Evolutionary conservation across 2,888 invertebrate genomes (phyloP).

Genomic region (Brenthis ino): DNA sequence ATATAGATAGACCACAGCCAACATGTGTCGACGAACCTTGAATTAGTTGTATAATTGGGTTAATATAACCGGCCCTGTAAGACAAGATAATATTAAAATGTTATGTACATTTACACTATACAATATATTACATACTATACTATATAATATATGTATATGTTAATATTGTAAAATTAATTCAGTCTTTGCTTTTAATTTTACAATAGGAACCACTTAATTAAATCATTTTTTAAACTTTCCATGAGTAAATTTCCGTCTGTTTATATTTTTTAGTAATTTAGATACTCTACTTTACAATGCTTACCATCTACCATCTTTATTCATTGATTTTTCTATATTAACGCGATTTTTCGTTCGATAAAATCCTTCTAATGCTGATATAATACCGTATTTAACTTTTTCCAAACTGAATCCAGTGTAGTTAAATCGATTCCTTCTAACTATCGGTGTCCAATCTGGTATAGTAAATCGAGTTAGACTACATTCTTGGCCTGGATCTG

Average conservation of each 20-base stretch:
- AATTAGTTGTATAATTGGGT: constrained; percentile 49
- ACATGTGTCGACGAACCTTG: constrained; percentile 56
- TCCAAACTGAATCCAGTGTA: constrained; percentile 42
- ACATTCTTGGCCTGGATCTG: constrained; percentile 54
- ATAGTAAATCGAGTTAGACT: constrained; percentile 51
- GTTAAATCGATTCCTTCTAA: constrained; percentile 28
- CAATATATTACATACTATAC: too few relatives aligned
- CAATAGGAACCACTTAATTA: too few relatives aligned
- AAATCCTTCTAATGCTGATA: neutral
- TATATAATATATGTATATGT: too few relatives aligned
- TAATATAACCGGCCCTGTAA: constrained; percentile 44
- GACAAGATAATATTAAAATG: neutral
- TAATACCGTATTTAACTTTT: constrained; percentile 47
- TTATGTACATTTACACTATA: too few relatives aligned
- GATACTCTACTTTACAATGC: neutral
- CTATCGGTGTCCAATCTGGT: constrained; percentile 51
- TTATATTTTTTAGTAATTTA: too few relatives aligned
- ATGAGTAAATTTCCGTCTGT: too few relatives aligned
- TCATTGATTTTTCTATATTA: constrained; percentile 1
- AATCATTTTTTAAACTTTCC: too few relatives aligned
- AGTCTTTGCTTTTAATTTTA: too few relatives aligned
- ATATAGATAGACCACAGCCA: constrained; percentile 64
- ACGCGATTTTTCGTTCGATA: neutral
- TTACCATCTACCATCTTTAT: constrained; percentile 18
- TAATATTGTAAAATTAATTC: too few relatives aligned